A percentile compares a stretch with the other conserved stretches of the same genome.
Conservation (phyloP, 2,113 vertebrate genomes). For the Tiliqua scincoides region DNA sequence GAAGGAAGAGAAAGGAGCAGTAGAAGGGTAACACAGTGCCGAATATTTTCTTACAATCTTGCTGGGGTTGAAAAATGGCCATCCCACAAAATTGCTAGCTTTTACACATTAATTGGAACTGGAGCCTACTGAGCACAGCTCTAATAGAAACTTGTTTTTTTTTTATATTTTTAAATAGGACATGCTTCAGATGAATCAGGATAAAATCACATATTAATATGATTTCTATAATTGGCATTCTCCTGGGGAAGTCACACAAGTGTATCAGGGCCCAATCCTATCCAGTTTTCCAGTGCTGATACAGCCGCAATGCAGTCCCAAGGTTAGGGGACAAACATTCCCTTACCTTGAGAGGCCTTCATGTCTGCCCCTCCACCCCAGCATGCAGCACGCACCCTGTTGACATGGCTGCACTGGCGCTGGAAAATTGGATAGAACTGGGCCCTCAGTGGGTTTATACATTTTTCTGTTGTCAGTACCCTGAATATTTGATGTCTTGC, state of each 20-base stretch:
- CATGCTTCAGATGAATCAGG: background rate
- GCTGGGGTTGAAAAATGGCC: background rate
- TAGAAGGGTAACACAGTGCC: background rate
- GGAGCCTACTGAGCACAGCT: background rate
- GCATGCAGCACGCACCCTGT: too few species aligned
- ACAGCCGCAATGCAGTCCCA: too few species aligned
- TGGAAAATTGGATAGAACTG: too few species aligned
- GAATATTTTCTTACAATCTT: background rate
- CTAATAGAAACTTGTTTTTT: background rate
- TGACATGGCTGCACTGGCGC: too few species aligned
- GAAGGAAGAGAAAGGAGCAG: background rate
- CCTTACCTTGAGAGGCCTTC: too few species aligned
- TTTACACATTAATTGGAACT: background rate
- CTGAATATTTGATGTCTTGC: background rate
- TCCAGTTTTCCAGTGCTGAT: too few species aligned
- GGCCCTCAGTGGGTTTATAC: too few species aligned
- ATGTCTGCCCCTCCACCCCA: too few species aligned
- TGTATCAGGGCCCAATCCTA: too few species aligned
- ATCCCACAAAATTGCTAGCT: background rate
- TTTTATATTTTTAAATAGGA: background rate
- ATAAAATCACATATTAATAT: background rate
- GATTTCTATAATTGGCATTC: background rate
- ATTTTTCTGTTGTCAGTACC: too few species aligned
- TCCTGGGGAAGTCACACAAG: background rate
- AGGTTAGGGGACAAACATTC: too few species aligned